These are phyloP conservation scores for Notolabrus celidotus DNA, from an alignment of 2,797 vertebrate species.

Conservation along the genomic window DNA sequence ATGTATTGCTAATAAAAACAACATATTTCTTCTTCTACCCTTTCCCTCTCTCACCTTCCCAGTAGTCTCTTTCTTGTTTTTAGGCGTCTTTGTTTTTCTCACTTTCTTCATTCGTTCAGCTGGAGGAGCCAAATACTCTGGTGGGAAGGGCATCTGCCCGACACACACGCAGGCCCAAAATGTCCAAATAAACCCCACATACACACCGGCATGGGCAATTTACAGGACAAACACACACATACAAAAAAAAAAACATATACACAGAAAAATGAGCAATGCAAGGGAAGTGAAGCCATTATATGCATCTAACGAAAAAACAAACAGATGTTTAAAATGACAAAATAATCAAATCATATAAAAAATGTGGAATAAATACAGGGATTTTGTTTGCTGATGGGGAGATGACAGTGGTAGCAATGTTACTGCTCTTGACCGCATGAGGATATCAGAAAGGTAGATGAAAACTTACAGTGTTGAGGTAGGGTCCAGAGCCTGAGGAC, in stretches of 20 bases:
- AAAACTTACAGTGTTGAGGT: constrained; percentile 86
- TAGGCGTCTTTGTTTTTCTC: constrained; percentile 88
- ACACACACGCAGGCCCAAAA: constrained; percentile 69
- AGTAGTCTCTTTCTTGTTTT: constrained; percentile 86
- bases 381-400: constrained; percentile 55
- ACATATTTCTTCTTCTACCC: constrained; percentile 18
- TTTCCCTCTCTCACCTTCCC: constrained; percentile 87
- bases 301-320: constrained; percentile 58
- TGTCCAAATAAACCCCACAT: constrained; percentile 68
- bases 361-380: constrained; percentile 68
- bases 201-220: constrained; percentile 57
- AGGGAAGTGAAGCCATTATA: constrained; percentile 66
- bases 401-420: constrained; percentile 50
- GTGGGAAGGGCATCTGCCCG: constrained; percentile 89
- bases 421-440: constrained; percentile 17
- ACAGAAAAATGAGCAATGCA: constrained; percentile 72
- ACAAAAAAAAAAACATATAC: constrained; percentile 55
- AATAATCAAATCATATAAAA: constrained; percentile 63
- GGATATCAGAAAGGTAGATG: neutral
- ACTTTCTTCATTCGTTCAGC: constrained; percentile 89
- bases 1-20: neutral
- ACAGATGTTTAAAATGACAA: constrained; percentile 70
- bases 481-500: constrained; percentile 77
- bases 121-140: constrained; percentile 89
- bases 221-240: constrained; percentile 61